Conservation (phyloP, 2,113 vertebrate species). For the Galemys pyrenaicus region DNA sequence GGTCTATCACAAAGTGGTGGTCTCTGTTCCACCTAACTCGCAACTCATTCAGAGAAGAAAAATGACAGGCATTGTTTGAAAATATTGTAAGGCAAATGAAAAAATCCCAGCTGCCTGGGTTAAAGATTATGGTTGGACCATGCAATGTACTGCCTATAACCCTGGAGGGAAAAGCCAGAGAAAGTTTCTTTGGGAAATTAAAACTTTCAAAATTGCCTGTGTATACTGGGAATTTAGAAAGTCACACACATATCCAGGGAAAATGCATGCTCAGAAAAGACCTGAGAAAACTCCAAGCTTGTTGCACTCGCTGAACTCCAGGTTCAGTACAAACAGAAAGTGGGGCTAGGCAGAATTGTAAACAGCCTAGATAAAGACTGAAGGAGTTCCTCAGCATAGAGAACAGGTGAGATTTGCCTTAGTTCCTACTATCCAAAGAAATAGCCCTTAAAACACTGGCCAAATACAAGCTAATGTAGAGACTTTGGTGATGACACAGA, state of each 20-base stretch:
- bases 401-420: not conserved
- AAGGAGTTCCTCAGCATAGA: not conserved
- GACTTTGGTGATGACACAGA: not conserved
- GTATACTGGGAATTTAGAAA: not conserved
- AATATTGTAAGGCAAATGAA: not conserved
- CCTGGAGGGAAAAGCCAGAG: not conserved
- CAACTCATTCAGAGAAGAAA: not conserved
- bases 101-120: not conserved
- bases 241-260: not conserved
- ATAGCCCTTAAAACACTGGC: not conserved
- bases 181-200: not conserved
- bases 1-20: not conserved
- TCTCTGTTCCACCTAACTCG: not conserved
- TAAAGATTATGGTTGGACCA: not conserved
- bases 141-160: not conserved
- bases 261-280: not conserved
- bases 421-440: not conserved
- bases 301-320: too few relatives aligned
- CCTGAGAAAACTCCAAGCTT: too few relatives aligned
- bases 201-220: not conserved
- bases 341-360: not conserved
- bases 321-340: not conserved
- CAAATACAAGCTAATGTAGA: not conserved
- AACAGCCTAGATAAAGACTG: not conserved
- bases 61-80: not conserved